Evolutionary conservation across 2,113 vertebrate genomes (phyloP), one percentile per base, ranked within the genome.

Genomic region (Falco punctatus): DNA sequence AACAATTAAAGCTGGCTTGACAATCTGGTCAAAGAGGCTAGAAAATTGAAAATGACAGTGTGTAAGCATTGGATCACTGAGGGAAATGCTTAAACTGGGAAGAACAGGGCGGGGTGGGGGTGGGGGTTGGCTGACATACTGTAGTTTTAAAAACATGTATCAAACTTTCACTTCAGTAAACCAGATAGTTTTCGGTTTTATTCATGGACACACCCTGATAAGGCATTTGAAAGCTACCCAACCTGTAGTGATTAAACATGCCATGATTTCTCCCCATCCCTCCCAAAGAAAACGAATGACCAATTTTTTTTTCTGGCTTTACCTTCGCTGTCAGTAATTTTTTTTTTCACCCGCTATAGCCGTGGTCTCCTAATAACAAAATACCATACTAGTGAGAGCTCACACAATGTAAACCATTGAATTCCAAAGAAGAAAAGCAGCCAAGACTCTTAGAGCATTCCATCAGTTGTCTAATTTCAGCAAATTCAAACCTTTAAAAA

Each of bases 401-500:
- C 81, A 91, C 58, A 71, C 57, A 95, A 95, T 59, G 49, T 59
- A 66, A 92, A 75, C 46, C 73, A 77, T n/a, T 93, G 91, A 71
- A 92, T 77, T 65, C 80, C n/a, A 95, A 94, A 59, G 26, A 83
- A 71, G 48, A 91, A 80, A 79, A 93, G 91, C 22, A 93, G 81
- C 49, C 44, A 72, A 54, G 54, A 77, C 52, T 66, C 62, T 82
- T 55, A 80, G 46, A 92, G 24, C 44, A 54, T 86, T 96, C 80
- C 74, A 92, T 61, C 5, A 87, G 57, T 49, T 75, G 59, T 81
- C 66, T 72, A 81, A 93, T 95, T 94, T 95, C 91, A 61, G 89
- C 73, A 94, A 81, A 92, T 75, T 69, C 67, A 77, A 87, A 86
- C 74, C 75, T 73, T 79, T 92, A 59, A 91, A 94, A 94, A 90